Evolutionary conservation across 2,888 invertebrate species (phyloP), one percentile per base, ranked within the genome.

Genomic region (Thymelicus sylvestris): DNA sequence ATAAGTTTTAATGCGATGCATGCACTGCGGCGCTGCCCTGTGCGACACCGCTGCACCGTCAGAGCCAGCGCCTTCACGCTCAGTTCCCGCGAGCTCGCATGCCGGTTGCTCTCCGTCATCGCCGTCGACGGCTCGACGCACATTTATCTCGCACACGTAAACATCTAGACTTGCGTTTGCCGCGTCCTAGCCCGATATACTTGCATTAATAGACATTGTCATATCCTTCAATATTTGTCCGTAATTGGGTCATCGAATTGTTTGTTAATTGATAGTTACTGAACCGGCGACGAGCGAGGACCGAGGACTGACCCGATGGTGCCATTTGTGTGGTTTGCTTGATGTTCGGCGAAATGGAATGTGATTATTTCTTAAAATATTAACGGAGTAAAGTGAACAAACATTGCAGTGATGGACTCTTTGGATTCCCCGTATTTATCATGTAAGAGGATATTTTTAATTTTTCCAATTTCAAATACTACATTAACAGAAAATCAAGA

Each of bases 31-130:
- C 81, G 81, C 83, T 81, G 81, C 55, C 7, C 24, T 55, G 78
- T 31, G 31, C 31, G 31, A 31, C 31, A 31, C 31, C 31, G 31
- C 31, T 31, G 31, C 31, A 31, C 75, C 73, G 75, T 80, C 31
- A 50, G 48, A 0, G 81, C 38, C 70, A 64, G 68, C 80, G 81
- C 77, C 80, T 80, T 82, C 82, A 79, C 80, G 83, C 84, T 88
- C 88, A 89, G 91, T 89, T 78, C 82, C 78, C 83, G 85, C 81
- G 83, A 79, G 82, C 83, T 74, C 64, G 75, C 86, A 82, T 81
- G 83, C 81, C 81, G 88, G 83, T 81, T 84, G 84, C 81, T 83
- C 85, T 84, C 81, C 80, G 84, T 81, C 75, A 80, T 65, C 70
- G 60, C 76, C 77, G 81, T 77, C 74, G 71, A 80, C 83, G 80